phyloP scores from a whole-genome alignment of 2,113 vertebrate species.

The Cardinalis cardinalis region DNA sequence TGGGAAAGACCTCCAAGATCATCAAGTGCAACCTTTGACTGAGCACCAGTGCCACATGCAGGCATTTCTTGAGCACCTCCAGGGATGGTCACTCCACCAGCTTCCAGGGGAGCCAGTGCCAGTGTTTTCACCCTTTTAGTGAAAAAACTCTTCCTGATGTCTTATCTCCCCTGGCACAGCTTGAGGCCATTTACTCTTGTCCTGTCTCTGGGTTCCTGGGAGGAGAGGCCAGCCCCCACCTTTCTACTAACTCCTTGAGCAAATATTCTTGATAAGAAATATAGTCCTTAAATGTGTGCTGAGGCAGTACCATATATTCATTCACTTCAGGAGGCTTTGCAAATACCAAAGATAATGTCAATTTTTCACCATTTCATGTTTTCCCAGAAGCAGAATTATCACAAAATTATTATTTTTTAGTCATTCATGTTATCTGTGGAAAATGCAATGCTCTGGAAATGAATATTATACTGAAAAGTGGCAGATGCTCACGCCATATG shows the following conservation, averaged over 20 bases:
- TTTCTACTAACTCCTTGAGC: not conserved
- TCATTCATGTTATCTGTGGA: not conserved
- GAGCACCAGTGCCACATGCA: fast-evolving
- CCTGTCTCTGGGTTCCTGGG: not conserved
- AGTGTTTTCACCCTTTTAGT: not conserved
- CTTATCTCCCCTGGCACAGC: not conserved
- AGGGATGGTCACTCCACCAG: not conserved
- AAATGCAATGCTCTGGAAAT: not conserved
- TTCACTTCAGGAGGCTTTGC: not conserved
- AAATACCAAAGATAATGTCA: not conserved
- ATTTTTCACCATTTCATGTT: not conserved
- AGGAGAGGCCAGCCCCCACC: not conserved
- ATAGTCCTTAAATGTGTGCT: not conserved
- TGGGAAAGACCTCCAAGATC: not conserved
- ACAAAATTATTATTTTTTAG: not conserved
- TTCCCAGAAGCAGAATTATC: constrained; percentile 1
- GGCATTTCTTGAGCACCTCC: not conserved
- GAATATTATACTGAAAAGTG: not conserved
- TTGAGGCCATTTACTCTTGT: not conserved
- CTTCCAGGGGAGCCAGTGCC: not conserved
- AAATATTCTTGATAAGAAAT: not conserved
- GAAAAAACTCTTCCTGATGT: not conserved
- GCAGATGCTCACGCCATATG: not conserved
- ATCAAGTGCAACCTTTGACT: not conserved
- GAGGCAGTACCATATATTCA: not conserved